Base-by-base conservation (phyloP, 2,888 invertebrate genomes). In the Chalcosyrphus nemorum region DNA sequence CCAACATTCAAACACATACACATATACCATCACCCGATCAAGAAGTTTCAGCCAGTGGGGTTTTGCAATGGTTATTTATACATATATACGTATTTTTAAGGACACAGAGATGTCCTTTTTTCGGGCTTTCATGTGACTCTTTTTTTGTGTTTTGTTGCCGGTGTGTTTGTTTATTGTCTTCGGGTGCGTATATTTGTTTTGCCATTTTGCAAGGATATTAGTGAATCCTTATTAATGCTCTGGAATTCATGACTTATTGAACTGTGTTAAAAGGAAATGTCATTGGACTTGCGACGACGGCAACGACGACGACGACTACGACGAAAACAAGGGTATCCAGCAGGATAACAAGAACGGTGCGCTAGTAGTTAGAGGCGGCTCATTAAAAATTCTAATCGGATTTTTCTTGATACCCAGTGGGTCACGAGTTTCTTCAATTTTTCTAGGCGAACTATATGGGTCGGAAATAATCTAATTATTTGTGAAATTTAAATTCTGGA, bases 311-410 rank as follows among this genome's bases (percentile, higher is more conserved):
- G 27, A 17, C n/a, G 52, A n/a, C 52, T 2, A 61, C 59, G 32
- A 43, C 54, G 45, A 41, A 7, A 13, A 54, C 19, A 52, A 54
- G 27, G 45, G 54, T 32, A 32, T 32, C 32, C 9, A 32, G 11
- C 32, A 32, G 32, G 32, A 32, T 32, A 32, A 32, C 32, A 32
- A 32, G 32, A 1, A 29, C 32, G 9, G 32, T 32, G 9, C 2
- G 11, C 9, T 29, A 9, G 24, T 56, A 27, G 59, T 66, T 68
- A 43, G 57, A 61, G 56, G 38, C 54, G 32, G 57, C 80, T 84
- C 84, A 84, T 84, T 84, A 80, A 84, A 84, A 84, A 84, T 84
- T 84, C 84, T 84, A 80, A 84, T 80, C 84, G 74, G 74, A 84
- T 74, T 82, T 76, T 84, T 74, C 27, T 45, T 71, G 70, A 78